Evolutionary conservation across 2,797 vertebrate genomes (phyloP).

Genomic region (Acanthornis magna): DNA sequence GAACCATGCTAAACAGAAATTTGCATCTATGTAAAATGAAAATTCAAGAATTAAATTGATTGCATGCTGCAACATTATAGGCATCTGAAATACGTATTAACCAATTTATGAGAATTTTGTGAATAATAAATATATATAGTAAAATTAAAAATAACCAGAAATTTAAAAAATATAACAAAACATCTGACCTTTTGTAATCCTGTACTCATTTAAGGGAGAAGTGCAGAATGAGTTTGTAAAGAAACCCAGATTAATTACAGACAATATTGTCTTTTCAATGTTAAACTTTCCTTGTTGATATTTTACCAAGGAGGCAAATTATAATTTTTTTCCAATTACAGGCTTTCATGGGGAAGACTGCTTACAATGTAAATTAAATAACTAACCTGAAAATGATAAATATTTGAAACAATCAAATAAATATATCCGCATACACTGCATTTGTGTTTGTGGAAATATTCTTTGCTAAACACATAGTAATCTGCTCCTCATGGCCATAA

Average conservation of each 20-base stretch:
- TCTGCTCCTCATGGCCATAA: background rate
- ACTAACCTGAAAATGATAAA: background rate
- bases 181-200: background rate
- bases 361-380: background rate
- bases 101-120: background rate
- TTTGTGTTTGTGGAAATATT: background rate
- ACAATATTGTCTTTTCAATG: background rate
- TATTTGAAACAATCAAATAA: background rate
- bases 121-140: background rate
- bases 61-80: background rate
- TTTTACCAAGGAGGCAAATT: background rate
- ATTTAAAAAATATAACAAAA: background rate
- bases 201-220: background rate
- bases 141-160: background rate
- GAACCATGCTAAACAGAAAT: background rate
- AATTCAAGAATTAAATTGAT: background rate
- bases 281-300: background rate
- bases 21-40: background rate
- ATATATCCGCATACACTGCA: background rate
- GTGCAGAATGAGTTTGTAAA: background rate
- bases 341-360: background rate
- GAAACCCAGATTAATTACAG: background rate
- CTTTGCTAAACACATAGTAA: background rate
- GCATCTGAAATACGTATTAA: background rate
- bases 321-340: background rate